These are phyloP conservation scores for Centrocercus urophasianus DNA, from an alignment of 2,113 vertebrate genomes.

Conservation along the genomic window DNA sequence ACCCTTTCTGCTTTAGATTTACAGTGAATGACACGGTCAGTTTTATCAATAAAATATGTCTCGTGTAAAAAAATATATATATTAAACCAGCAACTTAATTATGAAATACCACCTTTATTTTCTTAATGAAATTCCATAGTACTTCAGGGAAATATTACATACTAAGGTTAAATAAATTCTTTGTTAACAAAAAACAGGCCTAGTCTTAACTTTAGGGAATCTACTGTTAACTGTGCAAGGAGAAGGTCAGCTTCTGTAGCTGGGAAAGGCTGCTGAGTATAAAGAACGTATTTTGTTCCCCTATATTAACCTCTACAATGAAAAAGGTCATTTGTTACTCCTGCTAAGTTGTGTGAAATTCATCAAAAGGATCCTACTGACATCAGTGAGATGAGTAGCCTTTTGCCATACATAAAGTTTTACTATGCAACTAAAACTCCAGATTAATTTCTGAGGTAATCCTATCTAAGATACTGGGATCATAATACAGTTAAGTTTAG, in stretches of 20 bases:
- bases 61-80: background rate
- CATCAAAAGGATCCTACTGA: background rate
- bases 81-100: conserved; percentile 25
- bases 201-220: background rate
- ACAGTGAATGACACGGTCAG: background rate
- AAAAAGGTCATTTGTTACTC: background rate
- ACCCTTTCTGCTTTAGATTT: background rate
- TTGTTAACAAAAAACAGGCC: conserved; percentile 58
- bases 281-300: background rate
- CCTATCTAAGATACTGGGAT: background rate
- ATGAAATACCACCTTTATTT: conserved; percentile 57
- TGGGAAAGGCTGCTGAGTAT: background rate
- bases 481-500: background rate
- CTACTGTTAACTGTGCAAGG: background rate
- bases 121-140: conserved; percentile 50
- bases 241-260: background rate
- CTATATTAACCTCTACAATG: background rate
- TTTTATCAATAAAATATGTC: conserved; percentile 47
- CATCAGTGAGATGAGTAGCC: background rate
- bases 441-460: background rate
- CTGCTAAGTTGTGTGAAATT: conserved; percentile 5
- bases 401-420: background rate
- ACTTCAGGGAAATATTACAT: conserved; percentile 58
- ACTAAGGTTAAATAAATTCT: conserved; percentile 52
- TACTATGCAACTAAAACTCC: background rate